Base-by-base conservation (phyloP, 2,113 vertebrate genomes). In the Emberiza fucata region DNA sequence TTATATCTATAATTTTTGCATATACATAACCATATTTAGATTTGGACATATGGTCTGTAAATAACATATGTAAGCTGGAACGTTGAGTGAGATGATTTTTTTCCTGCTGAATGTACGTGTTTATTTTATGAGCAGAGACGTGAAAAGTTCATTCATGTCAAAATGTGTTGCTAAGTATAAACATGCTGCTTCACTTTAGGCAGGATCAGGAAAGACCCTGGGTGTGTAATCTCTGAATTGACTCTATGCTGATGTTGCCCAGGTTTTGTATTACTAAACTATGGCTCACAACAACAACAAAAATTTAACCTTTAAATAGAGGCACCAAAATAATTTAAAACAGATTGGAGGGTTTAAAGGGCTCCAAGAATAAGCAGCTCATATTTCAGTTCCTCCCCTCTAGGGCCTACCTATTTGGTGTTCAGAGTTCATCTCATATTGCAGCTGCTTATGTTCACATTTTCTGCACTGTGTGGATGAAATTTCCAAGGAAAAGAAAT, bases 301-400 rank as follows among this genome's bases (percentile, higher is more conserved):
- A 97, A 96, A 84, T 93, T 87, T 97, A 97, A 97, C 95, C 95
- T 97, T 97, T 95, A 98, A 97, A 91, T 97, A 97, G 95, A 88
- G 84, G 92, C 86, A 97, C 95, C 95, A 96, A 96, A 97, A 96
- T 98, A 97, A 98, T 97, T 97, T 98, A 95, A 98, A 97, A 97
- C 89, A 97, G 94, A 97, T 97, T 98, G 95, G 86, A 97, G 83
- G 72, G 96, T 97, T 97, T 97, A 92, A 95, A 97, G 96, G 97
- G 79, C 95, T 97, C 78, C 60, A 86, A 97, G 95, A 97, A 88
- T 93, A 94, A 95, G 93, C 88, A 95, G 93, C 72, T 97, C 90
- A 76, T 95, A 93, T 95, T 97, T 98, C 95, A 97, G 78, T 96
- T 97, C 96, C 91, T 94, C 86, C 72, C 80, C 90, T 96, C 81